phyloP scores from a whole-genome alignment of 2,113 vertebrate species.

The Pseudorectes ferrugineus region DNA sequence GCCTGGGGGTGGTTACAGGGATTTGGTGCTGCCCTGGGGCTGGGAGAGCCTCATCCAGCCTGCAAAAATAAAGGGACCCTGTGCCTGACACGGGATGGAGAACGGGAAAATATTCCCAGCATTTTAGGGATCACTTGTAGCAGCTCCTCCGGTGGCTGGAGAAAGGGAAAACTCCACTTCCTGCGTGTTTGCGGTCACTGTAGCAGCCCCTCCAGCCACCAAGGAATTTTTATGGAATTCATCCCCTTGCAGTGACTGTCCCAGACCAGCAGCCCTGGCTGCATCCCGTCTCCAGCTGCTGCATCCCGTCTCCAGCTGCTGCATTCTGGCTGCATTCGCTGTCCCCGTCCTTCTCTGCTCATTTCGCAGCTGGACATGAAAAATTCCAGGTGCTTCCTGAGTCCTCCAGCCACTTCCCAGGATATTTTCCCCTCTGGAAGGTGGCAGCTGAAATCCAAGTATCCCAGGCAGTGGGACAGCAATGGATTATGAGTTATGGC shows the following conservation, averaged over 20 bases:
- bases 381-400: neutral
- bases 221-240: neutral
- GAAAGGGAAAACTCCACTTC: neutral
- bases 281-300: neutral
- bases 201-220: neutral
- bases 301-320: neutral
- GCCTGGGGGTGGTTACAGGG: rapidly evolving
- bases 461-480: rapidly evolving
- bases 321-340: rapidly evolving
- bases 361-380: rapidly evolving
- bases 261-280: rapidly evolving
- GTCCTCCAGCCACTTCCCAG: neutral
- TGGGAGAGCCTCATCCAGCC: neutral
- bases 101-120: neutral
- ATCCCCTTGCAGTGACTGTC: too few species aligned
- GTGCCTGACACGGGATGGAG: neutral
- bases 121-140: rapidly evolving
- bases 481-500: rapidly evolving
- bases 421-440: rapidly evolving
- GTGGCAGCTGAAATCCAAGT: neutral
- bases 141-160: neutral
- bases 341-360: rapidly evolving
- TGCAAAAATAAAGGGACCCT: rapidly evolving
- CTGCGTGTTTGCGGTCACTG: rapidly evolving
- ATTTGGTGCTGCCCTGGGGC: neutral